phyloP scores from a whole-genome alignment of 1,140 invertebrate genomes.

The Philaenus spumarius region DNA sequence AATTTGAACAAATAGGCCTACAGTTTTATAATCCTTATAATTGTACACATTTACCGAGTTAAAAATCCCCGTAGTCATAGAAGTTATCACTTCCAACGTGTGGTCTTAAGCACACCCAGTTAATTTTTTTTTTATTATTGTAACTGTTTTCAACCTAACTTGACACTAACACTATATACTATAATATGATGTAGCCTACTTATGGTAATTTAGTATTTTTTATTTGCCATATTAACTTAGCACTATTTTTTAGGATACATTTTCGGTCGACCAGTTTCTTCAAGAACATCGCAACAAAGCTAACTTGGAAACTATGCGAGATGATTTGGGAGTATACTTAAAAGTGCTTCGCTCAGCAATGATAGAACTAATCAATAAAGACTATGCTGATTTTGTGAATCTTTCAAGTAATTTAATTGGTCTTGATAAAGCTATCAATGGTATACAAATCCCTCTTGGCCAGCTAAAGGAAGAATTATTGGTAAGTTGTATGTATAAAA shows the following conservation, averaged over 20 bases:
- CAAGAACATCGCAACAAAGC: constrained; percentile 73
- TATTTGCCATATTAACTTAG: background rate
- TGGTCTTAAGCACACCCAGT: no score
- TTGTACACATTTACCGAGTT: no score
- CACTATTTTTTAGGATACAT: constrained; percentile 55
- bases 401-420: constrained; percentile 90
- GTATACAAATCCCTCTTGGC: constrained; percentile 66
- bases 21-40: no score
- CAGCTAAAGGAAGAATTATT: constrained; percentile 74
- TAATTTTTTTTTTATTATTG: no score
- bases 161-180: no score
- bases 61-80: no score
- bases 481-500: constrained; percentile 41
- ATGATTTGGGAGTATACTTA: constrained; percentile 84
- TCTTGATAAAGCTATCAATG: constrained; percentile 77
- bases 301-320: constrained; percentile 77
- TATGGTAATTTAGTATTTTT: no score
- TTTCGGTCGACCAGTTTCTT: constrained; percentile 86
- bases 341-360: constrained; percentile 85
- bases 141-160: no score
- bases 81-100: no score
- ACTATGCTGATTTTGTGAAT: constrained; percentile 96
- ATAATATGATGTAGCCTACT: no score
- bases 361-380: constrained; percentile 95
- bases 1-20: no score